These are phyloP conservation scores for Myiothlypis coronata DNA, from an alignment of 2,797 vertebrate genomes.

Conservation along the genomic window DNA sequence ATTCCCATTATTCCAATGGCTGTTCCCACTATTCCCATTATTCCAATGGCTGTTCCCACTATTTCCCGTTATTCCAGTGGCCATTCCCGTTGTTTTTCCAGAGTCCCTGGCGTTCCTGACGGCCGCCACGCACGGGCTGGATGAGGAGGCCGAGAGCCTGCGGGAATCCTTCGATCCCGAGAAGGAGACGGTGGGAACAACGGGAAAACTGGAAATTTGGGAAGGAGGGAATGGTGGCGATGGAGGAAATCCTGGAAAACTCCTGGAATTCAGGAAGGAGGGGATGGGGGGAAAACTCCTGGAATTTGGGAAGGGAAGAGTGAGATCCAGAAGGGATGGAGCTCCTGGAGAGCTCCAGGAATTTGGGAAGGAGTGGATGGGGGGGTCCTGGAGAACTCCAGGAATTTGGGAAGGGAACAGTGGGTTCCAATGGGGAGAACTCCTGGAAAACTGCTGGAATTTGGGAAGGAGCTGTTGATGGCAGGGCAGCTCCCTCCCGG, in stretches of 20 bases:
- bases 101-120: background rate
- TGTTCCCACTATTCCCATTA: background rate
- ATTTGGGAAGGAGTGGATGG: too few relatives aligned
- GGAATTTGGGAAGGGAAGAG: too few relatives aligned
- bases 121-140: background rate
- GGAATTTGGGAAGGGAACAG: too few relatives aligned
- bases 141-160: background rate
- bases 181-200: background rate
- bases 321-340: too few relatives aligned
- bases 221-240: too few relatives aligned
- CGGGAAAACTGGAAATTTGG: background rate
- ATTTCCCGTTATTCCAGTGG: background rate
- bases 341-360: background rate
- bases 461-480: accelerated
- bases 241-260: background rate
- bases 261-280: background rate
- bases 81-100: background rate
- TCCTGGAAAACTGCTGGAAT: background rate
- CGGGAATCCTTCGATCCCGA: background rate
- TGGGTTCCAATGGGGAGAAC: too few relatives aligned
- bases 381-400: too few relatives aligned
- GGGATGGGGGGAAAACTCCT: too few relatives aligned
- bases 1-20: too few relatives aligned
- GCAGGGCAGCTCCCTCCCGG: too few relatives aligned
- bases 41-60: accelerated